phyloP scores from a whole-genome alignment of 1,140 invertebrate genomes.

The Drosophila aff. region DNA sequence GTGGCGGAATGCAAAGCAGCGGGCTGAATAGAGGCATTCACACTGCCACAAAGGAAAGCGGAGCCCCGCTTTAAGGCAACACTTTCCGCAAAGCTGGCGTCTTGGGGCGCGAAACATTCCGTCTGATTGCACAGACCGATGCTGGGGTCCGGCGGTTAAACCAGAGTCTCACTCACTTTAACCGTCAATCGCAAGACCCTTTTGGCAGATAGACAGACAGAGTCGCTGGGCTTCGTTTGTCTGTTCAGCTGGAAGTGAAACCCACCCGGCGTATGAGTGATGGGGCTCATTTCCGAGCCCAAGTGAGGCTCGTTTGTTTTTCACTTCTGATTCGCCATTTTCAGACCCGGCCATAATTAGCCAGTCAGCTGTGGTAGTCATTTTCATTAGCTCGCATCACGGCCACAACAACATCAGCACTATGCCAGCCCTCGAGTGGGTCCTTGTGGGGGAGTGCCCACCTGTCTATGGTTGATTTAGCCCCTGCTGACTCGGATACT shows the following conservation, averaged over 20 bases:
- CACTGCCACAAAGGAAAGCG: not conserved
- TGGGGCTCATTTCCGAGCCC: constrained; percentile 12
- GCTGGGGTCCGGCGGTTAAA: not conserved
- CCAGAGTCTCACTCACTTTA: constrained; percentile 2
- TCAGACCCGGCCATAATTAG: constrained; percentile 18
- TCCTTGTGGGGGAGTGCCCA: not conserved
- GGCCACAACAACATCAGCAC: constrained; percentile 19
- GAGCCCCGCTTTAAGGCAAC: constrained; percentile 26
- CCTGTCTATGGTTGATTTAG: constrained; percentile 24
- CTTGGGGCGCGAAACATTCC: constrained; percentile 19
- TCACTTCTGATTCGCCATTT: constrained; percentile 14
- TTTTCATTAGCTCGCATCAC: constrained; percentile 34
- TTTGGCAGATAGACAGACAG: not conserved
- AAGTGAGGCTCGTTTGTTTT: constrained; percentile 7
- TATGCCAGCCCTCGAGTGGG: not conserved
- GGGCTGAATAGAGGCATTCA: constrained; percentile 10
- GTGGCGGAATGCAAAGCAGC: constrained; percentile 34
- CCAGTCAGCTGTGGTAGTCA: constrained; percentile 41
- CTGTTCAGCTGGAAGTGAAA: constrained; percentile 12
- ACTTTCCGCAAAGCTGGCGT: constrained; percentile 18
- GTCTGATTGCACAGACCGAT: constrained; percentile 21
- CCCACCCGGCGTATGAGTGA: constrained; percentile 23
- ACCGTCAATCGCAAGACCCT: constrained; percentile 16
- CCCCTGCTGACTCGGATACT: constrained; percentile 6
- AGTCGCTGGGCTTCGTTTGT: constrained; percentile 1